Conservation (phyloP, 2,113 vertebrate genomes). For the Otis tarda region DNA sequence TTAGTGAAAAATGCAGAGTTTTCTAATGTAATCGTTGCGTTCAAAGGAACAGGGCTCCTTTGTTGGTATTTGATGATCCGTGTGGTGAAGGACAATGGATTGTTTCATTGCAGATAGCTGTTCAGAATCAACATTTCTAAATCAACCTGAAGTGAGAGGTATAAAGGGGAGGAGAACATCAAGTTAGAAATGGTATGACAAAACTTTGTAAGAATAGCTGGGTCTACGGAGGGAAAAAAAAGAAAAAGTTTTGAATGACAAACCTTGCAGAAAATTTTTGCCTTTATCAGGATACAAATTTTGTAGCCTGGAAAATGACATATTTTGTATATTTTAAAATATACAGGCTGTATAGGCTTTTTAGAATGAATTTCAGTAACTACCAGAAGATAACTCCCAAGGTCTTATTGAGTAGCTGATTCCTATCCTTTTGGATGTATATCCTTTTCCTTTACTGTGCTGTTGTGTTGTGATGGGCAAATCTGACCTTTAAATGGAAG, state of each 20-base stretch:
- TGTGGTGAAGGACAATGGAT: neutral
- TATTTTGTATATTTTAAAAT: neutral
- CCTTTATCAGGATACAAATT: neutral
- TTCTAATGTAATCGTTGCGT: neutral
- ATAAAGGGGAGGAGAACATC: neutral
- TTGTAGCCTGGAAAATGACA: neutral
- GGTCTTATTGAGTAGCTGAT: neutral
- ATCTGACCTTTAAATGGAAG: too few relatives aligned
- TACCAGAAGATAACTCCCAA: neutral
- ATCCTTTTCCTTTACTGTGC: neutral
- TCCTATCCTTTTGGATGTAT: neutral
- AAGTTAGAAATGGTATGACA: neutral
- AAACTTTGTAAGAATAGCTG: neutral
- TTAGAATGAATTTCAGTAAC: neutral
- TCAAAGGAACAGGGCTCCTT: neutral
- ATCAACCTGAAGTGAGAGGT: neutral
- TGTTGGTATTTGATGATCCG: neutral
- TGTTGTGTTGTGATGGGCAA: too few relatives aligned
- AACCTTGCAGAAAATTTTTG: neutral
- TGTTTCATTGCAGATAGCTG: neutral
- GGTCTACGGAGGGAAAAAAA: accelerated
- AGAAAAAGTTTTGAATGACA: neutral
- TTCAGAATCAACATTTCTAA: neutral
- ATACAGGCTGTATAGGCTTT: neutral
- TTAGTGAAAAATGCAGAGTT: neutral